phyloP scores from a whole-genome alignment of 92 coral and sea anemone species.

The Chrysogorgia sp. region DNA sequence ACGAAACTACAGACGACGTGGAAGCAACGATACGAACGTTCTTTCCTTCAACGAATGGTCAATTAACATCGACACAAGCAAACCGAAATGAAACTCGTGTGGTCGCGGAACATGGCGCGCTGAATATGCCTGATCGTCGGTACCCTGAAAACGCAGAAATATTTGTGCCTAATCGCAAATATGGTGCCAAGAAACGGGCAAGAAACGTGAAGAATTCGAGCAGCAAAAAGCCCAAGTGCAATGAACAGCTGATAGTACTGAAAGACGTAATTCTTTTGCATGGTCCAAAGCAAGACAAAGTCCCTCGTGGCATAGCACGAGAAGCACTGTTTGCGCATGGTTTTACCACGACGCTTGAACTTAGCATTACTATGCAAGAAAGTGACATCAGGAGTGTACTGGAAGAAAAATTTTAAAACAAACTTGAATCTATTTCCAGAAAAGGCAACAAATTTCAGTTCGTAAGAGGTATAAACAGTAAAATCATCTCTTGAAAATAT shows the following conservation, averaged over 20 bases:
- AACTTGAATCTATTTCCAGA: slow-evolving; percentile 20
- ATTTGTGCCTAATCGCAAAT: slow-evolving; percentile 39
- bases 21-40: too few relatives aligned
- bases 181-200: slow-evolving; percentile 21
- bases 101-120: slow-evolving; percentile 35
- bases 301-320: slow-evolving; percentile 30
- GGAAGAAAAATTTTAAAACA: slow-evolving; percentile 27
- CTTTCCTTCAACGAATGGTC: too few relatives aligned
- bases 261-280: too few relatives aligned
- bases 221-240: too few relatives aligned
- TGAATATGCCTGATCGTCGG: slow-evolving; percentile 28
- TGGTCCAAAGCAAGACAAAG: slow-evolving; percentile 35
- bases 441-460: slow-evolving; percentile 28
- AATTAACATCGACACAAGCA: too few relatives aligned
- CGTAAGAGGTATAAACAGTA: slow-evolving; percentile 27
- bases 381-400: slow-evolving; percentile 30
- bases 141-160: slow-evolving; percentile 29
- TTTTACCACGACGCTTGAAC: slow-evolving; percentile 27
- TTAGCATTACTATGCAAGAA: slow-evolving; percentile 21
- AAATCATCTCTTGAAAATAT: slow-evolving; percentile 25
- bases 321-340: slow-evolving; percentile 27
- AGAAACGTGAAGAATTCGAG: too few relatives aligned
- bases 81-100: slow-evolving; percentile 31
- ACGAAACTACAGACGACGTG: too few relatives aligned
- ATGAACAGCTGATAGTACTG: too few relatives aligned